Conservation (phyloP, 2,888 invertebrate species). For the Euphydryas editha region DNA sequence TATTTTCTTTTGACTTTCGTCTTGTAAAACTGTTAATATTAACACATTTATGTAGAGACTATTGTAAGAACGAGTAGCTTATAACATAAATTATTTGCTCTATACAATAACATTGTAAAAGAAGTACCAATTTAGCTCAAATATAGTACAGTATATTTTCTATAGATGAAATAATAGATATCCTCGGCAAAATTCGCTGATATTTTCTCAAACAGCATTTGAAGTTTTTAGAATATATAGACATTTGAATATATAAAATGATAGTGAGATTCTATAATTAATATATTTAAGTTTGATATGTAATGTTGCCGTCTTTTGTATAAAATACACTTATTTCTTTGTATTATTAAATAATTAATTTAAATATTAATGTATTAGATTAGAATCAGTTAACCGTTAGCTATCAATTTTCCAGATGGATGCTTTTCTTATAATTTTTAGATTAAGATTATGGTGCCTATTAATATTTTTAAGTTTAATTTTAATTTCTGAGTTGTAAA, state of each 20-base stretch:
- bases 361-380: constrained; percentile 24
- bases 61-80: constrained; percentile 24
- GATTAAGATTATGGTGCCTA: constrained; percentile 77
- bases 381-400: too few species aligned
- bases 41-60: constrained; percentile 9
- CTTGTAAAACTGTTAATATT: constrained; percentile 8
- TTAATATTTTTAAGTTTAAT: constrained; percentile 44
- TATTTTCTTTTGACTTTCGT: constrained; percentile 22
- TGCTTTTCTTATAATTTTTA: constrained; percentile 49
- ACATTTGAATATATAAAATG: constrained; percentile 41
- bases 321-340: background rate
- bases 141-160: constrained; percentile 43
- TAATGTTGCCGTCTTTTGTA: constrained; percentile 16
- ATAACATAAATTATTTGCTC: constrained; percentile 29
- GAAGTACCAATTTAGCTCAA: constrained; percentile 46
- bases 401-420: constrained; percentile 15
- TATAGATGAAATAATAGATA: constrained; percentile 37
- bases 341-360: background rate
- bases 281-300: constrained; percentile 30
- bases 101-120: constrained; percentile 36
- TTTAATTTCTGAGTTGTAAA: constrained; percentile 33
- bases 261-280: constrained; percentile 45
- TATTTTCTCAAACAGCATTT: constrained; percentile 44
- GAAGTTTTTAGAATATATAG: constrained; percentile 34
- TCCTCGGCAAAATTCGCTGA: constrained; percentile 36